Evolutionary conservation across 2,113 vertebrate genomes (phyloP), one percentile per base, ranked within the genome.

Genomic region (Calonectris borealis): DNA sequence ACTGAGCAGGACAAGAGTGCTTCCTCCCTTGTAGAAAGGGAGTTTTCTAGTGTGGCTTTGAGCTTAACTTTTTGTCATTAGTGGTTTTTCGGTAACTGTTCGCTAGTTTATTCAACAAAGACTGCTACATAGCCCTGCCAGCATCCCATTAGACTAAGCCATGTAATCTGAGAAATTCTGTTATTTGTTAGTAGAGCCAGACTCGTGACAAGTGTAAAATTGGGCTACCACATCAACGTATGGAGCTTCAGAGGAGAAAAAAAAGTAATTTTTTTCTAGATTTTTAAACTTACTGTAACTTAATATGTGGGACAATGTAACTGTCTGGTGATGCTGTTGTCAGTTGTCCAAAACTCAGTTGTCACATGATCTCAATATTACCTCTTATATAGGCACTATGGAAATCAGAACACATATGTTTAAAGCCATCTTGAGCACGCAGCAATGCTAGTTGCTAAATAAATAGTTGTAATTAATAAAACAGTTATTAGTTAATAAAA

Each of bases 121-220:
- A 75, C 40, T 49, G 11, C 49, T 76, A 11, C 60, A 36, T n/a
- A 94, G 52, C 36, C 31, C 22, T 27, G 65, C 77, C 88, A 90
- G 55, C 60, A 70, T 89, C 65, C 88, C 94, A 52, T 89, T 84
- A 84, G 34, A n/a, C 46, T 91, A 92, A 72, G 5, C 54, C 17
- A 11, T 58, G 70, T 85, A 92, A 91, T 84, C 70, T 76, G 81
- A 97, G 86, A 83, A 94, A 83, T 97, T 89, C 52, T 89, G 40
- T 79, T 85, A 76, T 48, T 78, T 84, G 6, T 82, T 82, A 60
- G 31, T 81, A 62, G 58, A 90, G 76, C 75, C 69, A 91, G 65
- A 60, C 57, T 2, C 5, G 6, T 93, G 86, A 71, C 64, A 89
- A 80, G 15, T 79, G 60, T 32, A 79, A 89, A 38, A 54, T 94